phyloP scores from a whole-genome alignment of 2,888 invertebrate genomes.

The Leptinotarsa haldemani region DNA sequence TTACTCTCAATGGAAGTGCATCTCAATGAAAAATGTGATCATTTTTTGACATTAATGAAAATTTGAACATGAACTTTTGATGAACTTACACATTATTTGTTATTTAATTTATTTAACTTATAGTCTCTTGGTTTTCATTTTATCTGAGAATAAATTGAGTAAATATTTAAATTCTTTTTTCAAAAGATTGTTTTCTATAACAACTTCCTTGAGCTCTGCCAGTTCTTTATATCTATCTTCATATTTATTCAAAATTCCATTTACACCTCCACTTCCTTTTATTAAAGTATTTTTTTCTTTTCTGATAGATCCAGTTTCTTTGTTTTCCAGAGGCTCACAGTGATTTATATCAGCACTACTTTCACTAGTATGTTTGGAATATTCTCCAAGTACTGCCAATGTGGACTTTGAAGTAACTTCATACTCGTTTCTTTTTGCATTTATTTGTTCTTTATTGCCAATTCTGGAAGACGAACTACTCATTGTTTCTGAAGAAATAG shows the following conservation, averaged over 20 bases:
- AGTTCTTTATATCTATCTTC: slow-evolving; percentile 31
- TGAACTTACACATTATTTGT: neutral
- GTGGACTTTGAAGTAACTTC: no score
- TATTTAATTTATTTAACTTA: neutral
- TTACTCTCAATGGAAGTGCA: no score
- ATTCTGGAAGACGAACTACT: neutral
- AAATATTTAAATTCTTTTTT: slow-evolving; percentile 39
- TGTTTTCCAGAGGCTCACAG: neutral
- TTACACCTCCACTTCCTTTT: neutral
- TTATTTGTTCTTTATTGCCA: neutral
- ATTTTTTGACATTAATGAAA: no score
- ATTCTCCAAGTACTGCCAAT: no score
- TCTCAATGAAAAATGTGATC: no score
- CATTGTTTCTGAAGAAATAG: neutral
- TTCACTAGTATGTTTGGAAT: neutral
- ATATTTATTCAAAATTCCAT: slow-evolving; percentile 29
- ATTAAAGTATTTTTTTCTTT: neutral
- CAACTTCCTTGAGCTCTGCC: slow-evolving; percentile 35
- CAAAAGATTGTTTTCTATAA: slow-evolving; percentile 37
- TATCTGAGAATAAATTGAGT: slow-evolving; percentile 23
- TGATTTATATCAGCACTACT: neutral
- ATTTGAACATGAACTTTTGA: no score
- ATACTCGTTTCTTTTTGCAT: neutral
- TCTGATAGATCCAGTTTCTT: neutral
- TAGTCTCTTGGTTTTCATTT: neutral